A percentile compares a stretch with the other conserved stretches of the same genome.
phyloP scores from a whole-genome alignment of 2,797 vertebrate genomes.

The Masticophis lateralis region DNA sequence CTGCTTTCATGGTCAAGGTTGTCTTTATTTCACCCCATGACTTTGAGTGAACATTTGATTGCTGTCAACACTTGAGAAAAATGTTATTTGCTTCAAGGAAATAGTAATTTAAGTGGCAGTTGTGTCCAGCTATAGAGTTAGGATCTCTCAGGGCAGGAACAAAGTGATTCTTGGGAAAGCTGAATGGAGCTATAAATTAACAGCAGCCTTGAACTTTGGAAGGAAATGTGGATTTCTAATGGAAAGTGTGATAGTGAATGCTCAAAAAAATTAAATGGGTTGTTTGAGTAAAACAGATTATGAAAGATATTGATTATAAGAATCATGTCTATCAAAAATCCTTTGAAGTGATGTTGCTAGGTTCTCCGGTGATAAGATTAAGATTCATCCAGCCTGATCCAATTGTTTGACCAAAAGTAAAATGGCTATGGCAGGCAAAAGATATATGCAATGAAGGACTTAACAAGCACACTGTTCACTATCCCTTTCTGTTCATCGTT shows the following conservation, averaged over 20 bases:
- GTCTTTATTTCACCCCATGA: conserved; percentile 29
- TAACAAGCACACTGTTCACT: not conserved
- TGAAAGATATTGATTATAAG: conserved; percentile 16
- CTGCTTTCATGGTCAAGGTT: conserved; percentile 4
- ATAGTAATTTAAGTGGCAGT: conserved; percentile 34
- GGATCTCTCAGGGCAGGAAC: not conserved
- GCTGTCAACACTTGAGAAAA: conserved; percentile 9
- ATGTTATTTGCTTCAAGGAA: conserved; percentile 28
- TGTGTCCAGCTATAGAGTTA: not conserved
- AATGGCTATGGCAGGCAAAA: not conserved
- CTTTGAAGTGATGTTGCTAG: not conserved
- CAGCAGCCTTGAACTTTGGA: not conserved
- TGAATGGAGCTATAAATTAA: not conserved
- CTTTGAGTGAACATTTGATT: conserved; percentile 44
- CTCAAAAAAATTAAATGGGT: conserved; percentile 36
- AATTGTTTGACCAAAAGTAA: not conserved
- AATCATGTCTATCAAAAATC: not conserved
- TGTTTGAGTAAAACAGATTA: conserved; percentile 4
- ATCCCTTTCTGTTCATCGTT: not conserved
- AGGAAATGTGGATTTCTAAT: conserved; percentile 27
- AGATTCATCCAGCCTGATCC: not conserved
- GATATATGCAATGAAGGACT: not conserved
- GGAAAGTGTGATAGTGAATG: conserved; percentile 20
- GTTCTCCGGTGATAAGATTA: not conserved
- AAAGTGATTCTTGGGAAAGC: not conserved